These are phyloP conservation scores for Pemphredon lugubris DNA, from an alignment of 2,888 invertebrate genomes.

Conservation along the genomic window DNA sequence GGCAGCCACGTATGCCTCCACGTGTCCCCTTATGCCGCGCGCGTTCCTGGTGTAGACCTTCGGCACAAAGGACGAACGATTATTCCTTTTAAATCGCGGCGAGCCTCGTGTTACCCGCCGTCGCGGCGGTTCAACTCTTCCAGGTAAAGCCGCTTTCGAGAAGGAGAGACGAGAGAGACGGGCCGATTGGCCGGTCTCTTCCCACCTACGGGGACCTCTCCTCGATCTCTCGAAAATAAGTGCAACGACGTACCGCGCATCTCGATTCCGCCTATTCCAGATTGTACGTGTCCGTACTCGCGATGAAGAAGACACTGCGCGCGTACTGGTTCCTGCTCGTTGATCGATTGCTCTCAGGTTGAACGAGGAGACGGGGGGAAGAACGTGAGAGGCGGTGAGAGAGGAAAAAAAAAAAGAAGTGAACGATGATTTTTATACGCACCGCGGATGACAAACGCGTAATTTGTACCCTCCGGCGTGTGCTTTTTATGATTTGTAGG, in stretches of 20 bases:
- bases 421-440: constrained; percentile 2
- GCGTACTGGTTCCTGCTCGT: constrained; percentile 6
- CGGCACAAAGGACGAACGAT: constrained; percentile 66
- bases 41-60: constrained; percentile 90
- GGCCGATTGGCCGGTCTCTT: neutral
- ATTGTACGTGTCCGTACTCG: constrained; percentile 39
- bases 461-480: constrained; percentile 28
- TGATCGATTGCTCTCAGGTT: constrained; percentile 20
- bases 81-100: constrained; percentile 68
- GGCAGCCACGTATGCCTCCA: constrained; percentile 90
- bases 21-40: constrained; percentile 88
- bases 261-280: constrained; percentile 29
- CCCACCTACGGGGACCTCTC: neutral
- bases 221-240: constrained; percentile 26
- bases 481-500: constrained; percentile 10
- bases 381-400: constrained; percentile 1
- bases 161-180: constrained; percentile 1
- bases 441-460: constrained; percentile 14
- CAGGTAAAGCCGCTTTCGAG: constrained; percentile 53
- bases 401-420: too few species aligned
- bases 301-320: constrained; percentile 16
- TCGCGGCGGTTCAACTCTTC: constrained; percentile 46
- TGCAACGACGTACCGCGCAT: constrained; percentile 19
- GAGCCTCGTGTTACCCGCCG: constrained; percentile 33
- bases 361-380: neutral